phyloP scores from a whole-genome alignment of 2,888 invertebrate species.

The Latrodectus hesperus region DNA sequence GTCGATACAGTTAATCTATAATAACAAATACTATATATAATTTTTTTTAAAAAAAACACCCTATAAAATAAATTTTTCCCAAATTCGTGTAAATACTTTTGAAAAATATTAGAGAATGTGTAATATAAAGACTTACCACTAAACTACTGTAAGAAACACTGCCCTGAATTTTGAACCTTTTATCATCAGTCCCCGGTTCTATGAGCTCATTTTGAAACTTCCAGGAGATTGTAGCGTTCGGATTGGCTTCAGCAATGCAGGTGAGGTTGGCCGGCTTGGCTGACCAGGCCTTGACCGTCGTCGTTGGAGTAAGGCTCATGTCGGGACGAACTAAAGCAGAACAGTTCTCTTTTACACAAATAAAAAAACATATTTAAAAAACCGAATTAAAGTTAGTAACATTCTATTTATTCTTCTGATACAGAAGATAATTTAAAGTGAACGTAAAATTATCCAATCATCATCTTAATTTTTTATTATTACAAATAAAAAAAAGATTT shows the following conservation, averaged over 20 bases:
- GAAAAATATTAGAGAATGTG: no score
- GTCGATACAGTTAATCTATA: no score
- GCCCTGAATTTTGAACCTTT: slow-evolving; percentile 47
- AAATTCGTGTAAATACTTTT: no score
- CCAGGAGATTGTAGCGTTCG: slow-evolving; percentile 94
- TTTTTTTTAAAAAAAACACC: no score
- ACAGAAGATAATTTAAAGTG: no score
- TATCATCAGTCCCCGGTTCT: slow-evolving; percentile 22
- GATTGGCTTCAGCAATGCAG: slow-evolving; percentile 87
- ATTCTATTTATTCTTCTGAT: no score
- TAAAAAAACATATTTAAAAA: neutral
- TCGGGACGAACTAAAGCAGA: slow-evolving; percentile 80
- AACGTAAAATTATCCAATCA: no score
- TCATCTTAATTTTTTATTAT: no score
- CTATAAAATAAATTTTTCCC: no score
- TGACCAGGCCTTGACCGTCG: slow-evolving; percentile 87
- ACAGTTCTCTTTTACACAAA: neutral
- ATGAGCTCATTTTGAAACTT: slow-evolving; percentile 77
- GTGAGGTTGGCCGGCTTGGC: slow-evolving; percentile 86
- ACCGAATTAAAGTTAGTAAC: neutral
- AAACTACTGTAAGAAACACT: slow-evolving; percentile 60
- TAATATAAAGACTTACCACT: slow-evolving; percentile 33
- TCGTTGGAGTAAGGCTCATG: slow-evolving; percentile 80
- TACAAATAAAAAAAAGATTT: no score
- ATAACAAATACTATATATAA: no score